Evolutionary conservation across 2,888 invertebrate species (phyloP), one percentile per base, ranked within the genome.

Genomic region (Dicycla oo): DNA sequence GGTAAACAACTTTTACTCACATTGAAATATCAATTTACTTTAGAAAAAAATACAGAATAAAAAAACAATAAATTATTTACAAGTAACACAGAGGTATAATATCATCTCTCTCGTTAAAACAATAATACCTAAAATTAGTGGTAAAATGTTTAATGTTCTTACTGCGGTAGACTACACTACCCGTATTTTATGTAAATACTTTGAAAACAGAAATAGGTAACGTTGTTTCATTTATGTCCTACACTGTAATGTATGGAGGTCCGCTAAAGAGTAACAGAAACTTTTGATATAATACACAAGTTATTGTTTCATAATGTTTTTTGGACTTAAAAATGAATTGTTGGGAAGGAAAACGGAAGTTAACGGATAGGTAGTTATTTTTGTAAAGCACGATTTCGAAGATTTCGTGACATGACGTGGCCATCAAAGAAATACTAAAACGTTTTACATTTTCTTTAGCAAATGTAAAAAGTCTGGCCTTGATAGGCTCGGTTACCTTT

Each of bases 101-200:
- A 61, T 68, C 57, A 30, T 53, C 56, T 68, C 30, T 54, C 66
- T 79, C 69, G 63, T 81, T 76, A 67, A 69, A 81, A 76, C 64
- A 75, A 75, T 76, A 69, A 76, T 43, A n/a, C n/a, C n/a, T n/a
- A 76, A 63, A 69, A 81, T 80, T 80, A 75, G 76, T 53, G 66
- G 58, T 23, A 20, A 64, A 70, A 67, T 81, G 77, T 75, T 70
- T 80, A 67, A 79, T 66, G 76, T 75, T 81, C 69, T 75, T 69
- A 61, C 81, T 53, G 64, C 30, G 53, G 47, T 68, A 30, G 47
- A 65, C 71, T 71, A 71, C 57, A 81, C 67, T 43, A 66, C 53
- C 49, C 68, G 72, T 77, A 69, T 72, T 77, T 80, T 81, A 78
- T 82, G 73, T 73, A 82, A 80, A 80, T 80, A 80, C 69, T 82